A percentile compares a stretch with the other conserved stretches of the same genome.
phyloP scores from a whole-genome alignment of 2,113 vertebrate species.

The Centropristis striata region DNA sequence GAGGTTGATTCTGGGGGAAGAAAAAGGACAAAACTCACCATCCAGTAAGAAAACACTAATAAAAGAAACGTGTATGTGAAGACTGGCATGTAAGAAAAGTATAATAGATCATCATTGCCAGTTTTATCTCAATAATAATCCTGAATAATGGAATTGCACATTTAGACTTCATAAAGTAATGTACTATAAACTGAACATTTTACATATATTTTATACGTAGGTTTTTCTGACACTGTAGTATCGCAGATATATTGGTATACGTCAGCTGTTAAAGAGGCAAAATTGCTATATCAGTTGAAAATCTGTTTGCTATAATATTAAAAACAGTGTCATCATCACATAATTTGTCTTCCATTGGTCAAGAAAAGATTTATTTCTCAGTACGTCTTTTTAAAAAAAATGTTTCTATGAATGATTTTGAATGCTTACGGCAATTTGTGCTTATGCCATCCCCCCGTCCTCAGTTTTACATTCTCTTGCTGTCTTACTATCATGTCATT shows the following conservation, averaged over 20 bases:
- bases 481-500: slow-evolving; percentile 11
- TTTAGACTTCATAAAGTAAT: not conserved
- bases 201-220: not conserved
- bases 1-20: not conserved
- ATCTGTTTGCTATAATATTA: too few relatives aligned
- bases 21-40: not conserved
- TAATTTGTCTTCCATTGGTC: too few relatives aligned
- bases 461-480: not conserved
- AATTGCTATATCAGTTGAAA: too few relatives aligned
- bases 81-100: not conserved
- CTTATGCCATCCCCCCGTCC: not conserved
- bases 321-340: not conserved
- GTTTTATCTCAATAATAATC: not conserved
- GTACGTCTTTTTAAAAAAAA: too few relatives aligned
- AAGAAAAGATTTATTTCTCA: too few relatives aligned
- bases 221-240: not conserved
- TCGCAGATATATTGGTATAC: not conserved
- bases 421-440: not conserved
- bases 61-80: not conserved
- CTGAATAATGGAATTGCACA: not conserved
- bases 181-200: not conserved
- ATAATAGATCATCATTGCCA: not conserved
- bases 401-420: not conserved
- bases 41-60: not conserved
- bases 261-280: not conserved